phyloP scores from a whole-genome alignment of 2,888 invertebrate species.

The Drosophila macrospina region DNA sequence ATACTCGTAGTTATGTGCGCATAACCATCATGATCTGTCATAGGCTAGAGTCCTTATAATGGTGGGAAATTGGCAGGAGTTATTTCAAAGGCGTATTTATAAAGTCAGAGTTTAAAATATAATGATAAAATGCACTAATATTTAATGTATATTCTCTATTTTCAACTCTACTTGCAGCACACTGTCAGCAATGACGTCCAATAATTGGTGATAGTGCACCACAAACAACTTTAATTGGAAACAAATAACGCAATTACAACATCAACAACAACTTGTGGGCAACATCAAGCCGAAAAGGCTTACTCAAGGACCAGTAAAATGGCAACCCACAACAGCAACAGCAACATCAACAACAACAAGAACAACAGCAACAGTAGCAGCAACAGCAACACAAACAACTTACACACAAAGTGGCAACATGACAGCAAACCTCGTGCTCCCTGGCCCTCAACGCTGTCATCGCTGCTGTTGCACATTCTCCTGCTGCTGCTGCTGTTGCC shows the following conservation, averaged over 20 bases:
- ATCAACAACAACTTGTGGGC: constrained; percentile 19
- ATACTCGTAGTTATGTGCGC: constrained; percentile 21
- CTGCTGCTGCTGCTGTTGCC: constrained; percentile 63
- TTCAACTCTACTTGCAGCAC: constrained; percentile 19
- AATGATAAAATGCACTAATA: too few relatives aligned
- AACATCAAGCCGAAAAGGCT: constrained; percentile 15
- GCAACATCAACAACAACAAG: constrained; percentile 19
- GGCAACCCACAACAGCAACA: constrained; percentile 33
- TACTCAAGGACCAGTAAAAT: constrained; percentile 38
- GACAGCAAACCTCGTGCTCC: constrained; percentile 34
- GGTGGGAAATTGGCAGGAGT: constrained; percentile 11
- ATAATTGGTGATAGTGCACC: constrained; percentile 44
- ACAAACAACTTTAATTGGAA: constrained; percentile 26
- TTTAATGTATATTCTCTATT: neutral
- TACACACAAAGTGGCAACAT: constrained; percentile 56
- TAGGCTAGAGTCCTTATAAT: constrained; percentile 10
- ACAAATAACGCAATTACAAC: constrained; percentile 20
- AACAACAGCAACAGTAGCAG: constrained; percentile 9
- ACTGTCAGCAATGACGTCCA: constrained; percentile 42
- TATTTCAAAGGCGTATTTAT: constrained; percentile 24
- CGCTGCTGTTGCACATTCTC: constrained; percentile 38
- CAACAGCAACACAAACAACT: constrained; percentile 31
- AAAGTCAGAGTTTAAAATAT: neutral
- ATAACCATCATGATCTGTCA: constrained; percentile 18
- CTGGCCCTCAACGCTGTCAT: constrained; percentile 6